These are phyloP conservation scores for Coremacera marginata DNA, from an alignment of 2,888 invertebrate genomes.

Conservation along the genomic window DNA sequence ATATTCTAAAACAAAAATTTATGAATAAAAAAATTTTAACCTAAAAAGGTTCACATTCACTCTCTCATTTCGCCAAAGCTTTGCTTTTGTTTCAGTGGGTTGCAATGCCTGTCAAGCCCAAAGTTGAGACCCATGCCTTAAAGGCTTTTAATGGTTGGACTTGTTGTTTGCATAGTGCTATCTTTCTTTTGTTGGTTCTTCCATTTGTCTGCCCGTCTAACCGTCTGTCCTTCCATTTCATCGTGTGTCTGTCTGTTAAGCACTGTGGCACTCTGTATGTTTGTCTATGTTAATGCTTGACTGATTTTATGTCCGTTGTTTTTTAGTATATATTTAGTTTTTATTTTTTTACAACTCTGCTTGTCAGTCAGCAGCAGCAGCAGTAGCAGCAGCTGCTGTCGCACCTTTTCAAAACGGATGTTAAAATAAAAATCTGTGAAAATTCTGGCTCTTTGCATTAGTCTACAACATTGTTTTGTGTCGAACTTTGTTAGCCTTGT, in stretches of 20 bases:
- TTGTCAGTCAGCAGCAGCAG: not conserved
- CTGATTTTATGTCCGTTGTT: not conserved
- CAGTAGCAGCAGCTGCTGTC: slow-evolving; percentile 9
- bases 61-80: too few species aligned
- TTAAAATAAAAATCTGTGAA: slow-evolving; percentile 17
- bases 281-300: not conserved
- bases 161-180: not conserved
- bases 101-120: not conserved
- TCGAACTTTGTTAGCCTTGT: slow-evolving; percentile 40
- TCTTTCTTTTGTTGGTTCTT: not conserved
- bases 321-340: not conserved
- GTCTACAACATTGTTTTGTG: slow-evolving; percentile 31
- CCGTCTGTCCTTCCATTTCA: too few species aligned
- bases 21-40: too few species aligned
- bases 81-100: too few species aligned
- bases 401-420: slow-evolving; percentile 11
- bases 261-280: not conserved
- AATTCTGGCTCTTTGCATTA: slow-evolving; percentile 7
- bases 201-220: not conserved
- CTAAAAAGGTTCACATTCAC: too few species aligned
- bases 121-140: not conserved
- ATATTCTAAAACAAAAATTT: too few species aligned
- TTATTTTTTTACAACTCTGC: not conserved
- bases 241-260: not conserved
- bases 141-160: slow-evolving; percentile 1